These are phyloP conservation scores for Euplagia quadripunctaria DNA, from an alignment of 2,888 invertebrate species.

Conservation along the genomic window DNA sequence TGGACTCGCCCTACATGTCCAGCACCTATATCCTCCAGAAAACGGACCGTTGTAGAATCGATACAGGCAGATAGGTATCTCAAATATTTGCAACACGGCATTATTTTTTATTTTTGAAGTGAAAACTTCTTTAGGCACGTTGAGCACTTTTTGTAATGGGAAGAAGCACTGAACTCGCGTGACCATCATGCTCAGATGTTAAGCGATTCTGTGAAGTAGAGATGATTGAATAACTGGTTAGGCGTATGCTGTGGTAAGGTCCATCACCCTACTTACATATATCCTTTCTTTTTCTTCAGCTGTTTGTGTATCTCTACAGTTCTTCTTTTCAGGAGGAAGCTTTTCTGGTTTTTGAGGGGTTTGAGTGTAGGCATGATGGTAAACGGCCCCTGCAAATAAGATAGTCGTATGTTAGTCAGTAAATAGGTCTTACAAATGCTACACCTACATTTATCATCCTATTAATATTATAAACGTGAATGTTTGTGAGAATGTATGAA, in stretches of 20 bases:
- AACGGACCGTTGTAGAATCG: background rate
- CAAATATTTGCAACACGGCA: too few relatives aligned
- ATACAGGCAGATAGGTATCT: background rate
- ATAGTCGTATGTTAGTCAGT: background rate
- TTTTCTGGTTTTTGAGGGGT: conserved; percentile 89
- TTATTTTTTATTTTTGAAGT: too few relatives aligned
- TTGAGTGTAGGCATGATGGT: conserved; percentile 94
- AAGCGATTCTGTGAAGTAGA: too few relatives aligned
- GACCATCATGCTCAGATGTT: too few relatives aligned
- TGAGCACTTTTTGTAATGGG: too few relatives aligned
- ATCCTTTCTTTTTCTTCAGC: conserved; percentile 83
- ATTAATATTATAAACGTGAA: too few relatives aligned
- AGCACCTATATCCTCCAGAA: too few relatives aligned
- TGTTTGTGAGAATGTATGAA: too few relatives aligned
- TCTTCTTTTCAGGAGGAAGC: conserved; percentile 82
- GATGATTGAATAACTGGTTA: too few relatives aligned
- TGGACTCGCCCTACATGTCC: background rate
- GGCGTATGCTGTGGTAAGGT: too few relatives aligned
- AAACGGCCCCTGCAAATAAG: conserved; percentile 85
- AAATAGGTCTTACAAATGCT: background rate
- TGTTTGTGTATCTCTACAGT: conserved; percentile 90
- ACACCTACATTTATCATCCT: background rate
- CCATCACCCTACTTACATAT: conserved; percentile 68
- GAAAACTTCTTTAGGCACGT: too few relatives aligned
- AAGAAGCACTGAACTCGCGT: too few relatives aligned